Base-by-base conservation (phyloP, 2,113 vertebrate genomes). In the Caranx melampygus region DNA sequence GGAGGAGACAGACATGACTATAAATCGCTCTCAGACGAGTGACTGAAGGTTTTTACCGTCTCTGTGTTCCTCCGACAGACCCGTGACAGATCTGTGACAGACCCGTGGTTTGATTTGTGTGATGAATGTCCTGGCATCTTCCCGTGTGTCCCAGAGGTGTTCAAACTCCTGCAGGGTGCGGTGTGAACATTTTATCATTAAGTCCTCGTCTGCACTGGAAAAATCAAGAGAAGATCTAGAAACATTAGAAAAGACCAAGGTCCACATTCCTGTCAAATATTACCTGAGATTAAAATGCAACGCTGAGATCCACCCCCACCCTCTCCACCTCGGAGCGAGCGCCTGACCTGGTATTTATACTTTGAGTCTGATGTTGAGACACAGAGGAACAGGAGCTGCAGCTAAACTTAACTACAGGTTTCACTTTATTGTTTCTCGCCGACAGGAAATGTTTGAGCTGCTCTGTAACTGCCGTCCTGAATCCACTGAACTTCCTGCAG, bases 391-490 rank as follows among this genome's bases (percentile, higher is more conserved):
- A 9, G 52, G 18, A 51, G 49, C 51, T 34, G 13, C 13, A 13
- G 31, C 37, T 26, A 2, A 4, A 44, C 21, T 34, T 71, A 58
- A 78, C 65, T 37, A 14, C 31, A 72, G 66, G 42, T 82, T 81
- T 83, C 52, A 33, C 37, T 83, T 71, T 47, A 60, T 64, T 71
- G 49, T 44, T 44, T 37, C 31, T 26, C 57, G 73, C 49, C 55
- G 45, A 65, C 37, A 79, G 75, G 63, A 84, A 79, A 79, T 62
- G 51, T 54, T 70, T 78, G 63, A 61, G 54, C 33, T 51, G n/a
- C 42, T 78, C 51, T 75, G 18, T 73, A 54, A 78, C 57, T 66
- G 31, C 33, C 21, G 11, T 18, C 26, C 16, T 66, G 37, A 81
- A 60, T 59, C 26, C 18, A 15, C 4, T 21, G 57, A 57, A 68